phyloP scores from a whole-genome alignment of 2,888 invertebrate genomes.

The Diogma glabrata region DNA sequence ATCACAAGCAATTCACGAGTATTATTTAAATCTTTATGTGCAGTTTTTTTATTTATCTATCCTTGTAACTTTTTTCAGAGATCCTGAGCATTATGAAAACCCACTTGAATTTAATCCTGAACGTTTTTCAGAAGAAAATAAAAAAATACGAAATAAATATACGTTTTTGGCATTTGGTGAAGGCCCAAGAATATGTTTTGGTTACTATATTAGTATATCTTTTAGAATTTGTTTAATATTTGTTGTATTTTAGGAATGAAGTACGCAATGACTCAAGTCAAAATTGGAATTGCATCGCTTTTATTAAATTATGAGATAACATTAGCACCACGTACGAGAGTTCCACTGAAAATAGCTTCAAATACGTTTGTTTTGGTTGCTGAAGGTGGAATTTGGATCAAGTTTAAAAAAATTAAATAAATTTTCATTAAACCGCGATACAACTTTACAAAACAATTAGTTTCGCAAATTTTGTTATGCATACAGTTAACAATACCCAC shows the following conservation, averaged over 20 bases:
- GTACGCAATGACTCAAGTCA: constrained; percentile 6
- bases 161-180: constrained; percentile 13
- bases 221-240: neutral
- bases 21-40: no score
- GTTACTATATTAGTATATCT: neutral
- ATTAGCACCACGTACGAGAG: neutral
- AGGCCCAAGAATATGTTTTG: constrained; percentile 12
- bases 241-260: constrained; percentile 1
- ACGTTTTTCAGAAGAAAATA: constrained; percentile 13
- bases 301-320: constrained; percentile 8
- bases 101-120: constrained; percentile 14
- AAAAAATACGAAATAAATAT: constrained; percentile 12
- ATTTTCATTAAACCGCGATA: no score
- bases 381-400: constrained; percentile 10
- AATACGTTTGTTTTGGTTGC: neutral
- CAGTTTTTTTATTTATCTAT: no score
- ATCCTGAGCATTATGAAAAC: constrained; percentile 12
- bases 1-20: no score
- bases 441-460: no score
- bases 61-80: no score
- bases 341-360: constrained; percentile 3
- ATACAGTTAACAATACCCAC: no score
- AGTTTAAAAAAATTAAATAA: no score
- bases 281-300: constrained; percentile 8
- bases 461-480: no score